phyloP scores from a whole-genome alignment of 1,140 invertebrate genomes.

The Acromyrmex charruanus region DNA sequence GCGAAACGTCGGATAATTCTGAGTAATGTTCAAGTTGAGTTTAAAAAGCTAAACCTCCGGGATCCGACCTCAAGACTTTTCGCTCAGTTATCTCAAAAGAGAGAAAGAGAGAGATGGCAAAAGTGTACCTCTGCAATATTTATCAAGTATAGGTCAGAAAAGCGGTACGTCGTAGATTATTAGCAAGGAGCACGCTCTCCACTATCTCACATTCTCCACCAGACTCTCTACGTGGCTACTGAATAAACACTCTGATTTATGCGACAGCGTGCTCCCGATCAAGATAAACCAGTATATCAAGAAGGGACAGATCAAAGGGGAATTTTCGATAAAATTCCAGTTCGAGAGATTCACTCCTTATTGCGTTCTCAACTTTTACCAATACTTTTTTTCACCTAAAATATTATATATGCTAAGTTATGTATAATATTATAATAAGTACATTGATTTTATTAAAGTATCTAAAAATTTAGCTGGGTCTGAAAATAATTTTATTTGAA shows the following conservation, averaged over 20 bases:
- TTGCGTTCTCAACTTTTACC: constrained; percentile 3
- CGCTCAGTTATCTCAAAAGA: constrained; percentile 5
- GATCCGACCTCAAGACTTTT: constrained; percentile 11
- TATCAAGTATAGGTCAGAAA: constrained; percentile 55
- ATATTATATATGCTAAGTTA: neutral
- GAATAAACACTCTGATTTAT: constrained; percentile 82
- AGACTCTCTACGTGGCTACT: constrained; percentile 50
- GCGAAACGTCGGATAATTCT: constrained; percentile 44
- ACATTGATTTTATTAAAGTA: too few relatives aligned
- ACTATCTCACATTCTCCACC: neutral
- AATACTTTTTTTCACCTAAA: neutral
- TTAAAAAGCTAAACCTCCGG: constrained; percentile 42
- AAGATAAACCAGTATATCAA: constrained; percentile 71
- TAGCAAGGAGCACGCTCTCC: constrained; percentile 67
- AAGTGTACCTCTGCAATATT: constrained; percentile 39
- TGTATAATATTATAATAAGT: too few relatives aligned
- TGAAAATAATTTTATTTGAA: too few relatives aligned
- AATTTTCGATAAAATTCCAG: constrained; percentile 64
- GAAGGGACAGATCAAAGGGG: neutral
- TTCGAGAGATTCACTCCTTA: constrained; percentile 30
- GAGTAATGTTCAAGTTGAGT: constrained; percentile 23
- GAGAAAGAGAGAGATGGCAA: neutral
- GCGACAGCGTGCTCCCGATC: constrained; percentile 74
- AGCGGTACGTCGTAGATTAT: constrained; percentile 74
- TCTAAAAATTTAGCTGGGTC: too few relatives aligned